These are phyloP conservation scores for Balearica regulorum DNA, from an alignment of 2,797 vertebrate genomes.

Conservation along the genomic window DNA sequence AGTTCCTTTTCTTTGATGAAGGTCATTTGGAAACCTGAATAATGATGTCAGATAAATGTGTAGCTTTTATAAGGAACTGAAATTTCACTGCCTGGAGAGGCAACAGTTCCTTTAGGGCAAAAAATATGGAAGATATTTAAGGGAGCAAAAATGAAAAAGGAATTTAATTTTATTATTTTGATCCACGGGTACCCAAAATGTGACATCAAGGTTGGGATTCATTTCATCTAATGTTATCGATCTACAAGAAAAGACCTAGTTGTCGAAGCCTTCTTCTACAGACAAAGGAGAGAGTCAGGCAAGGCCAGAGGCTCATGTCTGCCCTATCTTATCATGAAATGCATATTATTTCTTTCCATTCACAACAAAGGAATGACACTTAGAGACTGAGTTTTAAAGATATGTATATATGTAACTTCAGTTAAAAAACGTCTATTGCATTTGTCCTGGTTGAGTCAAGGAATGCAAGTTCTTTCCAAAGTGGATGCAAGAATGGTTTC, in stretches of 20 bases:
- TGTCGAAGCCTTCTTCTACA: not conserved
- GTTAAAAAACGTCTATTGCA: not conserved
- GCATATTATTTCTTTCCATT: not conserved
- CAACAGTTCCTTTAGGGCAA: not conserved
- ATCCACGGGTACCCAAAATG: not conserved
- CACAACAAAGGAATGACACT: not conserved
- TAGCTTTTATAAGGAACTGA: not conserved
- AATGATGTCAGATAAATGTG: not conserved
- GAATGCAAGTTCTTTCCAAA: not conserved
- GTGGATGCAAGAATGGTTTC: not conserved
- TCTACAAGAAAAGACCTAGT: not conserved
- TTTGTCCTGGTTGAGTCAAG: not conserved
- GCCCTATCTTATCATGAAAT: not conserved
- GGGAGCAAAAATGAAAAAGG: not conserved
- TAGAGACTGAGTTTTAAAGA: not conserved
- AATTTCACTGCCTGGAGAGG: not conserved
- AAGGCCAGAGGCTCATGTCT: not conserved
- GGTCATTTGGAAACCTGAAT: not conserved
- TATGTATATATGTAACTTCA: not conserved
- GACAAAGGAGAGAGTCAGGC: not conserved
- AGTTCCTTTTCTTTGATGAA: not conserved
- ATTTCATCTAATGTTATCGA: not conserved
- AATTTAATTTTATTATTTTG: constrained; percentile 12
- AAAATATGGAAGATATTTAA: not conserved
- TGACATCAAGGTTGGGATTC: not conserved